Base-by-base conservation (phyloP, 2,797 vertebrate genomes). In the Esox masquinongy region DNA sequence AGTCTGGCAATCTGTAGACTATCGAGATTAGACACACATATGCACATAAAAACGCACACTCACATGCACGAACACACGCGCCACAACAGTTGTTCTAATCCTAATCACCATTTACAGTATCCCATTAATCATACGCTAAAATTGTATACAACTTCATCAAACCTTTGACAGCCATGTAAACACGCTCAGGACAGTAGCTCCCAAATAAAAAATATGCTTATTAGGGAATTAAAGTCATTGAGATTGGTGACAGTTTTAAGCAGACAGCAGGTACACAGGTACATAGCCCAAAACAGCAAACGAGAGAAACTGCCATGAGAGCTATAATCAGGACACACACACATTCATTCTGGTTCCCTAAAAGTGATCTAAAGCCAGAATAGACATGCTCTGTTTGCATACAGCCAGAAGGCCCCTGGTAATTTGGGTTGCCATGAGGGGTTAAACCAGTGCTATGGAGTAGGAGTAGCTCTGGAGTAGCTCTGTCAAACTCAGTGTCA, bases 311-410 rank as follows among this genome's bases (percentile, higher is more conserved):
- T 51, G 5, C 50, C 17, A n/a, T 43, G 39, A 39, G 36, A 16
- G 74, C 68, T 72, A 5, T 34, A 68, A 34, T 34, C 66, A 34
- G 8, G 3, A 49, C 24, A n/a, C 1, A 8, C 22, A 34, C 66
- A 63, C 22, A 49, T 11, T 64, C 61, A 22, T 31, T 29, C 31
- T 29, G 36, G 19, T 22, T 43, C 12, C 19, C 17, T 43, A n/a
- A 16, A 47, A n/a, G 36, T 69, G 67, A n/a, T 69, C 67, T 68
- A 5, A 36, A 43, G 67, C 16, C 67, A 39, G 39, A 43, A 69
- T 69, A n/a, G 5, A 17, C 12, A 36, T 39, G 26, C 2, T 34
- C 15, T 5, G 16, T 31, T 19, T 16, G 39, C 15, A 34, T 74
- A 9, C 34, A 43, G 67, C 67, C 67, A 36, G 8, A 22, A 69